phyloP scores from a whole-genome alignment of 2,113 vertebrate genomes.

The Globicephala melas region DNA sequence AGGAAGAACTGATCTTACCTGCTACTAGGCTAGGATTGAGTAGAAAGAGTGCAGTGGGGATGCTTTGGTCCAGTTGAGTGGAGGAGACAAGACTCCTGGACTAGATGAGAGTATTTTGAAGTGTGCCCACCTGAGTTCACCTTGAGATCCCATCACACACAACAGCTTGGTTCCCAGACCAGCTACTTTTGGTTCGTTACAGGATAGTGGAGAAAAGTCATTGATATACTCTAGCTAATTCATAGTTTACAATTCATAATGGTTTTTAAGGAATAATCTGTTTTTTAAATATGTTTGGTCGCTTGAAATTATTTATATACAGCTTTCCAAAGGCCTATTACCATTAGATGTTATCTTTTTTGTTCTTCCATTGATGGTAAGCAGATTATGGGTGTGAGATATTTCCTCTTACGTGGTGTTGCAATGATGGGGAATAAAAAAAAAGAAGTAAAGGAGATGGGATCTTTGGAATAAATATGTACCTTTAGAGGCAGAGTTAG shows the following conservation, averaged over 20 bases:
- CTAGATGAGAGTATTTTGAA: too few relatives aligned
- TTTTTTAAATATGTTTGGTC: background rate
- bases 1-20: background rate
- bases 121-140: background rate
- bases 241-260: background rate
- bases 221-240: background rate
- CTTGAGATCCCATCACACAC: too few relatives aligned
- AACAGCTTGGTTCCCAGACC: background rate
- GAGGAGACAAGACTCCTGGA: background rate
- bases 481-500: background rate
- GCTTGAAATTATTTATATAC: background rate
- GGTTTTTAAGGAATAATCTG: background rate
- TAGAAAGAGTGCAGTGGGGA: rapidly evolving
- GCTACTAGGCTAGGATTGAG: background rate
- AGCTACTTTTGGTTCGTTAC: background rate
- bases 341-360: background rate
- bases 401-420: background rate
- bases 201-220: background rate
- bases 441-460: background rate
- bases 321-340: background rate
- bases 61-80: background rate
- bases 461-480: background rate
- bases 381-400: too few relatives aligned
- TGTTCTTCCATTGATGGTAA: background rate
- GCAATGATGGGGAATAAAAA: rapidly evolving